Base-by-base conservation (phyloP, 2,888 invertebrate genomes). In the Acanthosepion lycidas region DNA sequence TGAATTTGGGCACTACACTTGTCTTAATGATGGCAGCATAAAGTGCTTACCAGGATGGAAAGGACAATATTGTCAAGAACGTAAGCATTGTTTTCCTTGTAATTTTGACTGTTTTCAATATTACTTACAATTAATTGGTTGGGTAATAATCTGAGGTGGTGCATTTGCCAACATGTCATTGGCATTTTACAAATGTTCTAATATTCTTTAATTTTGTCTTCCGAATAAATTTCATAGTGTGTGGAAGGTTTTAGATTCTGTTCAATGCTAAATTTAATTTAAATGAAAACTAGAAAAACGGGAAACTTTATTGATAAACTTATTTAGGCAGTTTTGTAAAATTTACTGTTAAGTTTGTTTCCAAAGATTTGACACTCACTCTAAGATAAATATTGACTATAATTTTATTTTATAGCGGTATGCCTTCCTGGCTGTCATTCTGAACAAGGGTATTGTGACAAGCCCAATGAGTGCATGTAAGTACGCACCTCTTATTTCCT, bases 401-500 rank as follows among this genome's bases (percentile, higher is more conserved):
- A 2, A 26, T 97, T 97, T 97, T 97, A 98, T 98, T 98, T 98
- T 98, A 96, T 99, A 99, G 99, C 99, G 97, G 98, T 98, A 97
- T 99, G 99, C 98, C 98, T 98, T 98, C 98, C 98, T 97, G 99
- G 99, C 97, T 99, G 99, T 98, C 98, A 99, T 98, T 98, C 98
- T 96, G 98, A 98, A 97, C 98, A 99, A 98, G 99, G 99, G 97
- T 98, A 98, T 98, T 99, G 99, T 98, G 98, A 98, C 97, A 98
- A 98, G 97, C 99, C 99, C 97, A 98, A 99, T 98, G 99, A 99
- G 98, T 99, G 99, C 99, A 98, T 98, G 99, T 99, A 98, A 99
- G 99, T 99, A 51, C 23, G 49, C 51, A 26, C 48, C 6, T 92
- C 26, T 92, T 6, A 91, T 33, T 48, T 59, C 23, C 20, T 20